Conservation (phyloP, 1,140 invertebrate species). For the Cydia strobilella region DNA sequence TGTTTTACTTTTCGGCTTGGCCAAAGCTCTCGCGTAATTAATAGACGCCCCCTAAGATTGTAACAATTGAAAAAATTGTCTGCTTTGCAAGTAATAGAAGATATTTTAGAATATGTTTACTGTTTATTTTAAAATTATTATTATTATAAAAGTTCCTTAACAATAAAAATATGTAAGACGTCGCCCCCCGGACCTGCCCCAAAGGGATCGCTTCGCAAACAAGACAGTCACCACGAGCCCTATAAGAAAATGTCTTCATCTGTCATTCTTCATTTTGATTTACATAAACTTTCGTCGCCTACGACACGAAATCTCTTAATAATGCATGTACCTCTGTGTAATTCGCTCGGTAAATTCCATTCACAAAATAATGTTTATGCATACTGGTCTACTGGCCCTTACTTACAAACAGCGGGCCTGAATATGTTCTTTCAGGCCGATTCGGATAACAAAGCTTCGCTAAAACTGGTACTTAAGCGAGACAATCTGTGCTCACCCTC, state of each 20-base stretch:
- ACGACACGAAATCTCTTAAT: background rate
- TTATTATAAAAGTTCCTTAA: slow-evolving; percentile 27
- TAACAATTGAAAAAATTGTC: too few relatives aligned
- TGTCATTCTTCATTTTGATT: background rate
- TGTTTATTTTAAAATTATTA: too few relatives aligned
- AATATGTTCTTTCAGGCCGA: background rate
- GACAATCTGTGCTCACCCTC: background rate
- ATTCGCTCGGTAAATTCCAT: slow-evolving; percentile 4
- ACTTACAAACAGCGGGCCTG: background rate
- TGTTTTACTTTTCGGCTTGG: too few relatives aligned
- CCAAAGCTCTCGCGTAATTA: too few relatives aligned
- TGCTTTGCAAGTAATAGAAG: too few relatives aligned
- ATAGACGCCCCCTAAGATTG: too few relatives aligned
- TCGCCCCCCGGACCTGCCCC: slow-evolving; percentile 4
- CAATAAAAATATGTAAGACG: slow-evolving; percentile 34
- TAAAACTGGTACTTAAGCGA: background rate
- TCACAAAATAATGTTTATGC: background rate
- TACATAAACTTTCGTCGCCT: background rate
- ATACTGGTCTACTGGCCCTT: background rate
- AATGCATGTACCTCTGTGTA: slow-evolving; percentile 22
- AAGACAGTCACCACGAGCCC: background rate
- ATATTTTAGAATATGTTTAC: too few relatives aligned
- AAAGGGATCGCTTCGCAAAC: background rate
- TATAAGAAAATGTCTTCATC: background rate
- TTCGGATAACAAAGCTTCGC: slow-evolving; percentile 2